These are phyloP conservation scores for Choloepus didactylus DNA, from an alignment of 2,797 vertebrate species.

Conservation along the genomic window DNA sequence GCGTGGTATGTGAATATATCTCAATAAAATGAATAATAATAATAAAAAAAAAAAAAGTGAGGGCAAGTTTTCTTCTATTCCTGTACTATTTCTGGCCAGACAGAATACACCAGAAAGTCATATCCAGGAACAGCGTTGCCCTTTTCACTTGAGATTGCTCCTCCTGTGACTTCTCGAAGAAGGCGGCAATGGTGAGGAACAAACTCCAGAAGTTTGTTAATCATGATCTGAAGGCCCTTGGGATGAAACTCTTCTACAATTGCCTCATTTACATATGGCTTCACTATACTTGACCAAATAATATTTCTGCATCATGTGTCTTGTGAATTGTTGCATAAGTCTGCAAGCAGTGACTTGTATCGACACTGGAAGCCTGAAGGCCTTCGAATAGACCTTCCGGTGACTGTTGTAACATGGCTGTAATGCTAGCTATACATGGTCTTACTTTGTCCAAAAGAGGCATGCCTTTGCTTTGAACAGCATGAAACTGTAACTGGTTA, in stretches of 20 bases:
- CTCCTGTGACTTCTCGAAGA: slow-evolving; percentile 96
- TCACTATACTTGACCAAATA: slow-evolving; percentile 98
- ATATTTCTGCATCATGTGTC: slow-evolving; percentile 96
- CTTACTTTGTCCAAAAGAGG: slow-evolving; percentile 98
- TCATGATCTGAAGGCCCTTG: slow-evolving; percentile 94
- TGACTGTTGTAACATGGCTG: slow-evolving; percentile 97
- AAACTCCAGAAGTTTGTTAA: slow-evolving; percentile 95
- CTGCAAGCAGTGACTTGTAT: slow-evolving; percentile 96
- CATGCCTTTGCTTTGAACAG: slow-evolving; percentile 99
- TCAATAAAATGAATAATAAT: too few relatives aligned
- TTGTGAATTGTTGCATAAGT: slow-evolving; percentile 99
- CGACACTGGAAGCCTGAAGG: slow-evolving; percentile 94
- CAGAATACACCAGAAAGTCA: slow-evolving; percentile 98
- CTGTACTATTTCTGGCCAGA: slow-evolving; percentile 97
- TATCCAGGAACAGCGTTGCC: slow-evolving; percentile 96
- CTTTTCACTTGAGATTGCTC: slow-evolving; percentile 95
- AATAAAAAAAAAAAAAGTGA: slow-evolving; percentile 88
- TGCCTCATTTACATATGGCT: slow-evolving; percentile 97
- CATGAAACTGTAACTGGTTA: slow-evolving; percentile 99
- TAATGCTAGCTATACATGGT: slow-evolving; percentile 98
- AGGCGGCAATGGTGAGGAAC: slow-evolving; percentile 97
- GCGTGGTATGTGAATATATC: too few relatives aligned
- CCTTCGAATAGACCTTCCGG: slow-evolving; percentile 97
- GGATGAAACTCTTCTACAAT: slow-evolving; percentile 93
- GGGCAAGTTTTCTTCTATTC: slow-evolving; percentile 94